Percentiles rank a stretch among this genome's conserved stretches.
phyloP scores from a whole-genome alignment of 2,888 invertebrate species.

The Cyrtodaria siliqua region DNA sequence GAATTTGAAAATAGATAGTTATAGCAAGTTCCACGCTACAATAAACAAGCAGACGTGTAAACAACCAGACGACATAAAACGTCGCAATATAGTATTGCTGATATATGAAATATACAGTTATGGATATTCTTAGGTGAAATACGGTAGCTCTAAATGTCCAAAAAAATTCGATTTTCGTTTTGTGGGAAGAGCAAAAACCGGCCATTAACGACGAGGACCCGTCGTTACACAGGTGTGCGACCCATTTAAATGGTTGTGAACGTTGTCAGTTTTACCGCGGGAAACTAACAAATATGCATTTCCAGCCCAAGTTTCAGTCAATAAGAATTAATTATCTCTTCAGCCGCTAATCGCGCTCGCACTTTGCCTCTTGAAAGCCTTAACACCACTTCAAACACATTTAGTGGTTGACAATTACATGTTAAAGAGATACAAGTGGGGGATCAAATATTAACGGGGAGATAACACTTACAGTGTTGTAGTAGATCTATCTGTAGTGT shows the following conservation, averaged over 20 bases:
- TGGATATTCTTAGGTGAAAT: constrained; percentile 4
- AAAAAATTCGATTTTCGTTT: constrained; percentile 42
- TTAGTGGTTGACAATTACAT: constrained; percentile 45
- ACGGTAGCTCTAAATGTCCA: constrained; percentile 45
- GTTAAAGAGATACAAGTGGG: constrained; percentile 28
- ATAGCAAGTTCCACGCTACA: too few species aligned
- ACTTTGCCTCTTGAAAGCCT: constrained; percentile 6
- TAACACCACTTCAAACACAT: constrained; percentile 25
- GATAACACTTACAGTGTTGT: too few species aligned
- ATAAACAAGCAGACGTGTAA: too few species aligned
- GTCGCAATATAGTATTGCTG: too few species aligned
- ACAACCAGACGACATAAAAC: too few species aligned
- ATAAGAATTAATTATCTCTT: constrained; percentile 2
- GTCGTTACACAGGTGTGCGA: constrained; percentile 50
- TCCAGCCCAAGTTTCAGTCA: constrained; percentile 12
- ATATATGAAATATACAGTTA: too few species aligned
- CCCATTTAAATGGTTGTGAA: constrained; percentile 42
- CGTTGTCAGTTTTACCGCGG: constrained; percentile 34
- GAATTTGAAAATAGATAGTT: too few species aligned
- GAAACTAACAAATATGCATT: constrained; percentile 18
- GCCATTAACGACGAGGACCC: constrained; percentile 30
- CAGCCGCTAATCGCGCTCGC: constrained; percentile 18
- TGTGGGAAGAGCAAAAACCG: constrained; percentile 39
- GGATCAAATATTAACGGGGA: constrained; percentile 5
- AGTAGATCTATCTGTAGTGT: too few species aligned